Evolutionary conservation across 2,888 invertebrate species (phyloP), one percentile per base, ranked within the genome.

Genomic region (Gnatocerus cornutus): DNA sequence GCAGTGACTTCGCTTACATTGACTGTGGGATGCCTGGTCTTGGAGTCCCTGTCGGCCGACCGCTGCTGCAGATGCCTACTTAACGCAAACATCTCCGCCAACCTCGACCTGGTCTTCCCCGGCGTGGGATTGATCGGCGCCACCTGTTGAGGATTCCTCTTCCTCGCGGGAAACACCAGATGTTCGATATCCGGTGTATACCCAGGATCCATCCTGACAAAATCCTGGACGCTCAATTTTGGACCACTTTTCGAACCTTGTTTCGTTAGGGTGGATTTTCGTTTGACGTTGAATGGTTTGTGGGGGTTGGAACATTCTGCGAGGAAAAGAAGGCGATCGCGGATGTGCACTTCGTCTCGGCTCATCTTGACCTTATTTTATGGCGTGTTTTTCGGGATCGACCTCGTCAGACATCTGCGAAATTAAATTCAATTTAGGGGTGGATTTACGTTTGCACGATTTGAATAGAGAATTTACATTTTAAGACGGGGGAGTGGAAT

Each of bases 111-210:
- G 29, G 84, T 81, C 73, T 82, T 82, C 71, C 72, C 30, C 30
- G 77, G 73, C 27, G 80, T 78, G 75, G 76, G 77, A 77, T 79
- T 83, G 76, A 78, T 74, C 55, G 87, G 84, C 71, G 86, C 86
- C 73, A 86, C 86, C 78, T 86, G 84, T 76, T 83, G 84, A 16
- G 81, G 81, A 72, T 79, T 80, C 43, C 79, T 85, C 76, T 87
- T 86, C 69, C 86, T 83, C 64, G 85, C 84, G 13, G 87, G 88
- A 73, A 88, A 88, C 65, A 88, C 88, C 73, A 88, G 84, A 77
- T 88, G 88, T 76, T 88, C 88, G 78, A 88, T 88, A 79, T 89
- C 88, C 68, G 88, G 85, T 12, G 80, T 80, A 61, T 80, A 80
- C 39, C 88, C 87, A 21, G 88, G 88, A 83, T 85, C 85, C 81